Evolutionary conservation across 1,140 invertebrate species (phyloP), one percentile per base, ranked within the genome.

Genomic region (Dreissena polymorpha): DNA sequence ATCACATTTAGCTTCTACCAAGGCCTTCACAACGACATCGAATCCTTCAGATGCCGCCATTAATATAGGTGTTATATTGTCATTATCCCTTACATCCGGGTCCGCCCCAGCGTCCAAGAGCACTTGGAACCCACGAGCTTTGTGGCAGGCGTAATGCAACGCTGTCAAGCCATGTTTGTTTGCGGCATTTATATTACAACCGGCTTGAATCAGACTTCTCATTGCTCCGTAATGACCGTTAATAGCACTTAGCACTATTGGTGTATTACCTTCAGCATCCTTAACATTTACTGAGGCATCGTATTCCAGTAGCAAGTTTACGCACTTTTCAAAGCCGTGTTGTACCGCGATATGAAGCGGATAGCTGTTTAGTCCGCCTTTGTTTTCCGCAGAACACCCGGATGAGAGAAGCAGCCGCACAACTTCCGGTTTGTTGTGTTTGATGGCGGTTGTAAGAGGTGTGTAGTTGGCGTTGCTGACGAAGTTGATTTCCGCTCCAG

Each of bases 281-380:
- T 82, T 96, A 89, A 97, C 96, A 88, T 96, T 95, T 0, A 97
- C 97, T 94, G 97, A 96, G 0, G 97, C 97, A 25, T 97, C 97
- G 86, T 96, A 96, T 89, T 97, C 95, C 3, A 98, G 91, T 53
- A 98, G 93, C 76, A 96, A 95, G 73, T 96, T 93, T 0, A 98
- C 97, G 88, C 97, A 97, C 72, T 96, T 96, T 85, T 97, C 96
- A 90, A 98, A 97, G 0, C 97, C 97, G 93, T 98, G 97, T 88
- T 98, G 98, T 0, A 87, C 75, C n/a, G 89, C 86, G 29, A 88
- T 80, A 71, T 87, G 88, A 16, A 92, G 81, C 0, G 90, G 79
- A n/a, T 89, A 89, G 78, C 67, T 53, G 25, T 70, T 73, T 6
- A 51, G 27, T 14, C 68, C 73, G 14, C 72, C 71, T 10, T 12